phyloP scores from a whole-genome alignment of 2,797 vertebrate species.

The Tokudaia muenninki region DNA sequence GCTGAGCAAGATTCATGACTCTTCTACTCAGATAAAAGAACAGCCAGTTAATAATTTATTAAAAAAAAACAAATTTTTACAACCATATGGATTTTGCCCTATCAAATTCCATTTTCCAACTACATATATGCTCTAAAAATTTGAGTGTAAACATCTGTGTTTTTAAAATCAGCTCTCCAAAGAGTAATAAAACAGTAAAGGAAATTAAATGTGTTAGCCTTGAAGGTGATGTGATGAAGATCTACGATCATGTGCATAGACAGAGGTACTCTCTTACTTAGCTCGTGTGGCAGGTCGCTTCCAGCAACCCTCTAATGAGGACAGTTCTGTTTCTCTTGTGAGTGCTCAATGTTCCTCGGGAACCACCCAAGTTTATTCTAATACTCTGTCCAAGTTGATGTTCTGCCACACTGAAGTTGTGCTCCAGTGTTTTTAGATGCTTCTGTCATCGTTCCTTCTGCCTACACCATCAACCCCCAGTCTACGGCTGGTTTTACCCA shows the following conservation, averaged over 20 bases:
- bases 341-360: background rate
- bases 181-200: conserved; percentile 51
- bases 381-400: background rate
- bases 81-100: conserved; percentile 36
- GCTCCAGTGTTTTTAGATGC: background rate
- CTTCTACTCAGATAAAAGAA: conserved; percentile 64
- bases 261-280: background rate
- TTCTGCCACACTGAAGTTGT: background rate
- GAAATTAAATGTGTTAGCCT: conserved; percentile 59
- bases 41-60: conserved; percentile 70
- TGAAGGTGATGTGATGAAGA: conserved; percentile 57
- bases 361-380: conserved; percentile 6
- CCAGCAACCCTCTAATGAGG: conserved; percentile 15
- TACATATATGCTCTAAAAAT: conserved; percentile 24
- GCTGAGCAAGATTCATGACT: conserved; percentile 56
- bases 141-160: background rate
- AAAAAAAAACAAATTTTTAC: conserved; percentile 62
- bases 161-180: conserved; percentile 42
- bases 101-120: conserved; percentile 51
- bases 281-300: conserved; percentile 12
- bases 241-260: background rate
- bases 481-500: background rate
- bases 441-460: background rate
- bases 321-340: conserved; percentile 40
- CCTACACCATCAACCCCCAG: background rate